Conservation (phyloP, 1,140 invertebrate genomes). For the Laupala kohalensis region DNA sequence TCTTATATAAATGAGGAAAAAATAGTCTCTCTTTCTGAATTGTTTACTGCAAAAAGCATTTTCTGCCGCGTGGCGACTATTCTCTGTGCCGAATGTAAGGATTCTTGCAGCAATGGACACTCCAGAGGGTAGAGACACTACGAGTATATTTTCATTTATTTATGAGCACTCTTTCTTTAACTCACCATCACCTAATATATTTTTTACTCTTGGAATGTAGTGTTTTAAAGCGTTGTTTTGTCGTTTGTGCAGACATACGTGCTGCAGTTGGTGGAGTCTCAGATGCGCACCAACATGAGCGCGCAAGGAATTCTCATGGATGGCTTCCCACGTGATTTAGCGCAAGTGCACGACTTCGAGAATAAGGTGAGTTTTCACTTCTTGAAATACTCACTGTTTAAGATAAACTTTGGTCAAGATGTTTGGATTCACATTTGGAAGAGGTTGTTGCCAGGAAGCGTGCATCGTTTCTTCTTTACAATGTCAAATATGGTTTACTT, state of each 20-base stretch:
- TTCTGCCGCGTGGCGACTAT: too few relatives aligned
- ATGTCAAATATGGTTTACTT: not conserved
- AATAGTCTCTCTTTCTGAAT: too few relatives aligned
- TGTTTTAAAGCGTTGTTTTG: too few relatives aligned
- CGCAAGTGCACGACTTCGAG: slow-evolving; percentile 73
- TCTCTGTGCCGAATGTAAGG: too few relatives aligned
- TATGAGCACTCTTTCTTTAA: too few relatives aligned
- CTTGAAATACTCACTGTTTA: not conserved
- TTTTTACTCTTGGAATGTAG: too few relatives aligned
- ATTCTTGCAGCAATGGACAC: too few relatives aligned
- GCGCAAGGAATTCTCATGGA: slow-evolving; percentile 69
- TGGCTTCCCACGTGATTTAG: slow-evolving; percentile 76
- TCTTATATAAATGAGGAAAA: too few relatives aligned
- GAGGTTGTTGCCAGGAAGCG: not conserved
- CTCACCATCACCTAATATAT: too few relatives aligned
- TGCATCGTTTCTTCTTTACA: not conserved
- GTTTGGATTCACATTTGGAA: not conserved
- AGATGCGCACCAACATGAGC: slow-evolving; percentile 38
- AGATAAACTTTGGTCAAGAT: not conserved
- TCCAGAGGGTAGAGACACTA: too few relatives aligned
- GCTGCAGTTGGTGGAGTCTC: slow-evolving; percentile 47
- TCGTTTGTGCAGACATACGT: slow-evolving; percentile 24
- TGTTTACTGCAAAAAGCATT: too few relatives aligned
- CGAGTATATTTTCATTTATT: too few relatives aligned
- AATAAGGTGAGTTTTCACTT: slow-evolving; percentile 45